Evolutionary conservation across 2,888 invertebrate species (phyloP), one percentile per base, ranked within the genome.

Genomic region (Nemoura dubitans): DNA sequence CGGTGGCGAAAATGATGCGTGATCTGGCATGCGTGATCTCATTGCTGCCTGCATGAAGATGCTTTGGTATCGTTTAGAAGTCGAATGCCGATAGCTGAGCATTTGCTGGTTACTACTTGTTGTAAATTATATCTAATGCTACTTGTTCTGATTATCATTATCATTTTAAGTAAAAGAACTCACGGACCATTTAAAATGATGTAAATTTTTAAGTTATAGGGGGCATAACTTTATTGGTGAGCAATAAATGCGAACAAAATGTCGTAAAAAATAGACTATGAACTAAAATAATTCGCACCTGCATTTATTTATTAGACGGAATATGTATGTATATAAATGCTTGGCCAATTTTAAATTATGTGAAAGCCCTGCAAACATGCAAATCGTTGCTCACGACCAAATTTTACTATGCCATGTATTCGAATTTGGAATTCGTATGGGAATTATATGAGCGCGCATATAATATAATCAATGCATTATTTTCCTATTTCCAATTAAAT

Each of bases 71-170:
- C 59, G 21, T 21, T 59, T 2, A 59, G 10, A 36, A 3, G 59
- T 7, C 59, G 59, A 59, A 59, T 59, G 59, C 59, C 59, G 59
- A 59, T 59, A 59, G 59, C 59, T 21, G 59, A 10, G 16, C 59
- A 59, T 59, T 59, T 59, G 36, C 59, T 59, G 14, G 59, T 36
- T 36, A 36, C 59, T 59, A 21, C 59, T 59, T 59, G 59, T 59
- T 59, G 59, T 59, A 59, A 59, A 59, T 59, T 59, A 59, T 59
- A 21, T 10, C 59, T 59, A 59, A 59, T 59, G 59, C 59, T 59
- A 59, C 59, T 59, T 59, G 59, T 59, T 59, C 59, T 59, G 59
- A 59, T 59, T 59, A 59, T 59, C 59, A 59, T 59, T 59, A 59
- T 59, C 21, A 59, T 59, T 59, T 6, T 59, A 59, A 59, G 16